Evolutionary conservation across 1,140 invertebrate species (phyloP), one percentile per base, ranked within the genome.

Genomic region (Cepaea nemoralis): DNA sequence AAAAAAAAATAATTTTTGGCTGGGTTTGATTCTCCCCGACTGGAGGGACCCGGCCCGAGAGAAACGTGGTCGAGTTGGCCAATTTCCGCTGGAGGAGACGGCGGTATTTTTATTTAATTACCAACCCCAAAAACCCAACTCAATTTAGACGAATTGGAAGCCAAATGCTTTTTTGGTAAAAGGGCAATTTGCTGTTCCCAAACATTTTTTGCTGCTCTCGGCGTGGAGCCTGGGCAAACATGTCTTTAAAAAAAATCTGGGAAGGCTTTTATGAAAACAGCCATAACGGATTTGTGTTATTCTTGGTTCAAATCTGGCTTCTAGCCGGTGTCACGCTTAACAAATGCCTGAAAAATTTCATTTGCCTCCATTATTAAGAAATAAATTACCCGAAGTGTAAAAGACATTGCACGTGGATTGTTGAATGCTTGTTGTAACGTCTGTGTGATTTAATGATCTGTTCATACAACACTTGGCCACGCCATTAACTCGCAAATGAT

Each of bases 71-170:
- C 73, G 73, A 50, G 73, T 75, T 50, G 73, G 73, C 73, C 45
- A 75, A 75, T 75, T 75, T 75, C 73, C 73, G 40, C 27, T 31
- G 12, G 22, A 45, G 73, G 31, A 48, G 27, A 35, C 45, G 27
- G 73, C 40, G 40, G 45, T 75, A 75, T 75, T 75, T 75, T 75
- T 45, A 75, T 75, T 75, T 45, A 75, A 75, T 75, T 75, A 75
- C 24, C 39, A 22, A 14, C 27, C 14, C 0, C 8, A 45, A 75
- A 48, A 75, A 27, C 27, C 73, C 35, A 48, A 50, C 73, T 50
- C 33, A 40, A 75, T 75, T 75, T 75, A 45, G 40, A 8, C 45
- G 45, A 8, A 75, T 50, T 75, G 27, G 45, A 33, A 50, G 45
- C n/a, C 59, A 27, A 63, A 63, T 31, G n/a, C n/a, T 31, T 63